These are phyloP conservation scores for Mus spicilegus DNA, from an alignment of 2,113 vertebrate species.

Conservation along the genomic window DNA sequence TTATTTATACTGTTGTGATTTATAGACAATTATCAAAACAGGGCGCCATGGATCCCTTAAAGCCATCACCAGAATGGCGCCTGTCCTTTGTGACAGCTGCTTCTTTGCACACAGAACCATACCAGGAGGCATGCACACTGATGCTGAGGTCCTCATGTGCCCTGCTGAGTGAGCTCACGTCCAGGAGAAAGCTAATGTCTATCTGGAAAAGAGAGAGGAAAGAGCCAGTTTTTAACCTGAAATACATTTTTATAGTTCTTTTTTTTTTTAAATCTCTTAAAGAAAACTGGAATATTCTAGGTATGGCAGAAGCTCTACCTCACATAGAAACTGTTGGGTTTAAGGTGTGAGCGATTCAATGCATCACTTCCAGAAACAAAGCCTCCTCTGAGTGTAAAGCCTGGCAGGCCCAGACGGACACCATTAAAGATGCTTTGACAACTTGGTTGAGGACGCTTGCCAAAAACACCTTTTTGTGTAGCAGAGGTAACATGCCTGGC, in stretches of 20 bases:
- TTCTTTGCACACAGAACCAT: constrained; percentile 61
- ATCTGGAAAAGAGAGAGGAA: constrained; percentile 85
- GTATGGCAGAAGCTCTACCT: neutral
- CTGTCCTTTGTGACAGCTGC: neutral
- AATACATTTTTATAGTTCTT: neutral
- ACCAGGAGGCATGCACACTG: constrained; percentile 92
- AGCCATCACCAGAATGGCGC: neutral
- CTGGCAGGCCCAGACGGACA: constrained; percentile 58
- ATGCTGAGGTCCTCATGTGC: constrained; percentile 90
- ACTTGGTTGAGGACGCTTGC: constrained; percentile 69
- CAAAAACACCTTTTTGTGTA: constrained; percentile 75
- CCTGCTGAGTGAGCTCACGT: constrained; percentile 92
- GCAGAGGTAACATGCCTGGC: constrained; percentile 80
- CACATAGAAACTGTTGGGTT: neutral
- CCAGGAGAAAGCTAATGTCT: constrained; percentile 93
- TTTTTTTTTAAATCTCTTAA: neutral
- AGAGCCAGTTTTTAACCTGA: neutral
- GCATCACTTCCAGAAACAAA: constrained; percentile 61
- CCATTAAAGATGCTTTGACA: constrained; percentile 69
- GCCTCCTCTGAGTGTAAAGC: neutral
- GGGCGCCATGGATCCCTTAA: neutral
- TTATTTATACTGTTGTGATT: constrained; percentile 42
- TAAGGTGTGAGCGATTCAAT: neutral
- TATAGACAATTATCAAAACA: constrained; percentile 45
- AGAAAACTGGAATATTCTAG: neutral